phyloP scores from a whole-genome alignment of 1,140 invertebrate species.

The Oedothorax gibbosus region DNA sequence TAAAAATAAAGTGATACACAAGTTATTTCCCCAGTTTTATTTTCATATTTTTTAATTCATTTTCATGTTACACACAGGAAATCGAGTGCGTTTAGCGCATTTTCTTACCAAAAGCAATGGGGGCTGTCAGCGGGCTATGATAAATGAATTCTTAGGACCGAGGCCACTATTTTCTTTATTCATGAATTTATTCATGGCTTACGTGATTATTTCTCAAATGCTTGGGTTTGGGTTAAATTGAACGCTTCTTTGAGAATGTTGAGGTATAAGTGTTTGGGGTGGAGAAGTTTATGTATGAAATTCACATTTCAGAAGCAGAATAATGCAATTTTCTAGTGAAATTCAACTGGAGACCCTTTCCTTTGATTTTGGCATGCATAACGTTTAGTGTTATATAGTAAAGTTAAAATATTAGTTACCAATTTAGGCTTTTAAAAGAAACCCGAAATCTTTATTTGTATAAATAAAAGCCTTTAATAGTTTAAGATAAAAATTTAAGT shows the following conservation, averaged over 20 bases:
- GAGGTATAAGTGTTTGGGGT: slow-evolving; percentile 11
- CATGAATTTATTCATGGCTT: slow-evolving; percentile 54
- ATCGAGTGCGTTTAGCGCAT: background rate
- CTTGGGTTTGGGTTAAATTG: slow-evolving; percentile 1
- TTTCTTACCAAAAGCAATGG: background rate
- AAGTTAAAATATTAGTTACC: too few relatives aligned
- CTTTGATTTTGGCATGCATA: too few relatives aligned
- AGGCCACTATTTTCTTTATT: slow-evolving; percentile 30
- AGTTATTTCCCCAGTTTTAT: too few relatives aligned
- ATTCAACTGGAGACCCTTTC: too few relatives aligned
- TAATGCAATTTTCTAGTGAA: too few relatives aligned
- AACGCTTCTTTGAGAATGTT: background rate
- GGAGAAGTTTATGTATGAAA: slow-evolving; percentile 17
- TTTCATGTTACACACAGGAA: background rate
- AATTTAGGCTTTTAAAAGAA: too few relatives aligned
- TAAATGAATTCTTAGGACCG: slow-evolving; percentile 34
- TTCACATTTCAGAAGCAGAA: background rate
- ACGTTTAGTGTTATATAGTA: too few relatives aligned
- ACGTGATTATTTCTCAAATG: slow-evolving; percentile 41
- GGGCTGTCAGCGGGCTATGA: slow-evolving; percentile 35
- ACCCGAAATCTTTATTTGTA: too few relatives aligned
- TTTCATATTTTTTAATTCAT: background rate
- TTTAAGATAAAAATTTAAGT: too few relatives aligned
- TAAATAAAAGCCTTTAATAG: too few relatives aligned
- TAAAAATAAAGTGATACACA: too few relatives aligned